These are phyloP conservation scores for Melinaea menophilus DNA, from an alignment of 2,888 invertebrate species.

Conservation along the genomic window DNA sequence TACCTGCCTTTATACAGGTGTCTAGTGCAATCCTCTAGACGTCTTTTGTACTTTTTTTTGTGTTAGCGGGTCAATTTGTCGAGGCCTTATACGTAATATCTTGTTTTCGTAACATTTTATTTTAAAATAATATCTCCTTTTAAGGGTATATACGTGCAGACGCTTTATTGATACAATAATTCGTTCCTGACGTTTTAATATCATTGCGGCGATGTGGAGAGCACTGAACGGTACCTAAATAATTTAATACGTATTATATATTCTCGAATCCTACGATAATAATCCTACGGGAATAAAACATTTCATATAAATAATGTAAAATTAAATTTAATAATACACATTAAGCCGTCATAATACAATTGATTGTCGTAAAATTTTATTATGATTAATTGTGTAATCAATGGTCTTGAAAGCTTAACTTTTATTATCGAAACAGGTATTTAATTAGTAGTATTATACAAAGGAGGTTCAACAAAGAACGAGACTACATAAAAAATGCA, in stretches of 20 bases:
- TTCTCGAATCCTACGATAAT: conserved; percentile 2
- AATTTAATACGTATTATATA: conserved; percentile 6
- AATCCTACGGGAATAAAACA: background rate
- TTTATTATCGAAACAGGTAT: background rate
- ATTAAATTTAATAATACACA: background rate
- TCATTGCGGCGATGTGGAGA: conserved; percentile 14
- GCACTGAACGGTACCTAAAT: conserved; percentile 7
- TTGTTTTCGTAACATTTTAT: background rate
- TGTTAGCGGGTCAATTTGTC: conserved; percentile 27
- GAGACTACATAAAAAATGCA: conserved; percentile 11
- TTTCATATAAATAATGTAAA: conserved; percentile 1
- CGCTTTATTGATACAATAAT: conserved; percentile 16
- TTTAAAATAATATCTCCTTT: background rate
- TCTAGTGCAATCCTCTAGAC: conserved; percentile 19
- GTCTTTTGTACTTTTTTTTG: conserved; percentile 25
- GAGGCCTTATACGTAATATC: conserved; percentile 12
- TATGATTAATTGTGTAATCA: too few species aligned
- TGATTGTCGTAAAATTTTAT: too few species aligned
- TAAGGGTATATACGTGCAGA: background rate
- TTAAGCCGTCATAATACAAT: too few species aligned
- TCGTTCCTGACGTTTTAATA: conserved; percentile 14
- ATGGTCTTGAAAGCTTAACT: background rate
- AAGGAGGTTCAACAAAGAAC: conserved; percentile 17
- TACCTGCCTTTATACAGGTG: conserved; percentile 28
- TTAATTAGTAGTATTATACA: background rate